A percentile compares a stretch with the other conserved stretches of the same genome.
Evolutionary conservation across 2,797 vertebrate species (phyloP).

Genomic region (Pangasius larnaudii): DNA sequence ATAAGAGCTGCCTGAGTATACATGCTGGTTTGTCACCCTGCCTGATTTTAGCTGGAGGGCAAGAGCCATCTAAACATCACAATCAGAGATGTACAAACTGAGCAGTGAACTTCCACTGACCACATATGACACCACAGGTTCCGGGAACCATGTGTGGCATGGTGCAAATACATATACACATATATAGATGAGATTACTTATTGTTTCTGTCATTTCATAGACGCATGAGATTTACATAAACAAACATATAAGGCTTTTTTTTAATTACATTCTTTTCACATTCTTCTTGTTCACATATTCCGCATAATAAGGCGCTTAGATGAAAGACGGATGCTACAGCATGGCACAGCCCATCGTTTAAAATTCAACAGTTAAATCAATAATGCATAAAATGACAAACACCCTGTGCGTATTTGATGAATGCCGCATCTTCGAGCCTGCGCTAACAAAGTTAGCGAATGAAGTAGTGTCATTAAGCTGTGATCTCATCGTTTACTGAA

Average conservation of each 20-base stretch:
- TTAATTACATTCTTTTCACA: neutral
- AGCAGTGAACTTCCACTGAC: slow-evolving; percentile 4
- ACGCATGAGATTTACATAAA: neutral
- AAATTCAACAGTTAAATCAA: slow-evolving; percentile 57
- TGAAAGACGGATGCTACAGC: slow-evolving; percentile 25
- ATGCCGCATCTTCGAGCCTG: slow-evolving; percentile 39
- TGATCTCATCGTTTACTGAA: slow-evolving; percentile 43
- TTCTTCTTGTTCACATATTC: slow-evolving; percentile 4
- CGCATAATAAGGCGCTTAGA: slow-evolving; percentile 32
- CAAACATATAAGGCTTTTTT: neutral
- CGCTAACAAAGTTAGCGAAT: slow-evolving; percentile 1
- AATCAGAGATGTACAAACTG: slow-evolving; percentile 24
- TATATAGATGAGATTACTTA: neutral
- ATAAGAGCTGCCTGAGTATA: slow-evolving; percentile 39
- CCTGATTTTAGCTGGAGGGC: slow-evolving; percentile 37
- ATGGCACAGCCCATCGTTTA: slow-evolving; percentile 44
- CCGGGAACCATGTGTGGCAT: slow-evolving; percentile 7
- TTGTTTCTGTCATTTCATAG: neutral
- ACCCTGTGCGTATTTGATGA: slow-evolving; percentile 39
- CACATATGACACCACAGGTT: neutral
- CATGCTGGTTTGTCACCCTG: slow-evolving; percentile 27
- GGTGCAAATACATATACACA: neutral
- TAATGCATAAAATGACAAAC: slow-evolving; percentile 56
- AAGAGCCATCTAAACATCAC: neutral
- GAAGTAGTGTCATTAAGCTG: slow-evolving; percentile 5